A percentile compares a stretch with the other conserved stretches of the same genome.
Conservation (phyloP, 2,113 vertebrate species). For the Paradoxurus hermaphroditus region DNA sequence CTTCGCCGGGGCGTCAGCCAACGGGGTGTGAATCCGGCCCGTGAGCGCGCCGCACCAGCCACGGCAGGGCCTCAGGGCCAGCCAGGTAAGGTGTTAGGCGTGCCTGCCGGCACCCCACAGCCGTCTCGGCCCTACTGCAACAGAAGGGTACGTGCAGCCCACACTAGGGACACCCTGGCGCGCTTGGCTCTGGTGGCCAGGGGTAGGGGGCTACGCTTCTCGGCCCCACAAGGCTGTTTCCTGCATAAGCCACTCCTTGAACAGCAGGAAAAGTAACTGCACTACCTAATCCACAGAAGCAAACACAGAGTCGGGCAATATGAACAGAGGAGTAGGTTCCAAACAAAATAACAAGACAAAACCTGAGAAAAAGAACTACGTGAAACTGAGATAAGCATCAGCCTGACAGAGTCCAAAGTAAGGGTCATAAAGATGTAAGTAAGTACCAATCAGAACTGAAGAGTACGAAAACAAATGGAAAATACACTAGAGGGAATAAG, state of each 20-base stretch:
- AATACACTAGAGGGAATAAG: background rate
- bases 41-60: rapidly evolving
- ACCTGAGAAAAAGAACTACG: background rate
- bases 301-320: background rate
- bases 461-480: background rate
- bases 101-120: background rate
- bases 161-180: background rate
- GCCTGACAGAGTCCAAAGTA: background rate
- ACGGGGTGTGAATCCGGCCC: background rate
- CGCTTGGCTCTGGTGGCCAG: background rate
- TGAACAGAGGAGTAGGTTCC: background rate
- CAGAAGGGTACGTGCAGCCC: background rate
- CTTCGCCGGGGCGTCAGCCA: background rate
- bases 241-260: background rate
- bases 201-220: background rate
- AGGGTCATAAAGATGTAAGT: background rate
- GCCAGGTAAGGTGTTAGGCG: background rate
- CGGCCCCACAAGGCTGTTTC: background rate
- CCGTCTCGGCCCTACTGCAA: background rate
- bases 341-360: background rate
- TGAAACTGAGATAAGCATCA: background rate
- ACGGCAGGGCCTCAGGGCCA: background rate
- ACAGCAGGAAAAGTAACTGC: background rate
- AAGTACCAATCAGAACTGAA: background rate
- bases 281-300: background rate